These are phyloP conservation scores for Acyrthosiphon pisum DNA, from an alignment of 1,140 invertebrate species.

Conservation along the genomic window DNA sequence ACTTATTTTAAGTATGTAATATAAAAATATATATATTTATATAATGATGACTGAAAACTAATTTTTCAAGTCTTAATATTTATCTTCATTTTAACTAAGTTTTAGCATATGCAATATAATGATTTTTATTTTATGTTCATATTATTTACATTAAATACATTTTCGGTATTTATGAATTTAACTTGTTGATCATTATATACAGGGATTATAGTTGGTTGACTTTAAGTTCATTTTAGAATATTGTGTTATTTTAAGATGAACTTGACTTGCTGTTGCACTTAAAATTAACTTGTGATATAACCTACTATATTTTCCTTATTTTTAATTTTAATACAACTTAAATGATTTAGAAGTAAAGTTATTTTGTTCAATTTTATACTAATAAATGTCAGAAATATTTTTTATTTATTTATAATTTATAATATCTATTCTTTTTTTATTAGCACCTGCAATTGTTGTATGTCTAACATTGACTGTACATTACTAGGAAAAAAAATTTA, in stretches of 20 bases:
- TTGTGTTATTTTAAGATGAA: not conserved
- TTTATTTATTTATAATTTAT: constrained; percentile 30
- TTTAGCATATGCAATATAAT: not conserved
- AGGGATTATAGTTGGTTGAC: not conserved
- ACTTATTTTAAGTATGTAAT: not conserved
- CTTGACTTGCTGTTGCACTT: not conserved
- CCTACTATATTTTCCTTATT: constrained; percentile 8
- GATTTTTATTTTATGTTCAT: not conserved
- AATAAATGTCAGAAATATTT: constrained; percentile 33
- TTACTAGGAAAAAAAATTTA: not conserved
- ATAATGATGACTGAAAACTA: not conserved
- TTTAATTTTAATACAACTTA: not conserved
- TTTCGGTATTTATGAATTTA: not conserved
- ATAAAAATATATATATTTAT: not conserved
- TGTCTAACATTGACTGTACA: not conserved
- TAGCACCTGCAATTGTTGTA: not conserved
- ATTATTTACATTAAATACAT: not conserved
- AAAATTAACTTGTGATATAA: constrained; percentile 1
- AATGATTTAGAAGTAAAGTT: not conserved
- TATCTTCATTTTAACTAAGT: constrained; percentile 25
- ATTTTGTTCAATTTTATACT: constrained; percentile 19
- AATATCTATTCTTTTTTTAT: not conserved
- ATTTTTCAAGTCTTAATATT: constrained; percentile 16
- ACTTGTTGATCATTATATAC: not conserved
- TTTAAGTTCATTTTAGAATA: constrained; percentile 6